A percentile compares a stretch with the other conserved stretches of the same genome.
Evolutionary conservation across 2,888 invertebrate genomes (phyloP).

Genomic region (Schizotus pectinicornis): DNA sequence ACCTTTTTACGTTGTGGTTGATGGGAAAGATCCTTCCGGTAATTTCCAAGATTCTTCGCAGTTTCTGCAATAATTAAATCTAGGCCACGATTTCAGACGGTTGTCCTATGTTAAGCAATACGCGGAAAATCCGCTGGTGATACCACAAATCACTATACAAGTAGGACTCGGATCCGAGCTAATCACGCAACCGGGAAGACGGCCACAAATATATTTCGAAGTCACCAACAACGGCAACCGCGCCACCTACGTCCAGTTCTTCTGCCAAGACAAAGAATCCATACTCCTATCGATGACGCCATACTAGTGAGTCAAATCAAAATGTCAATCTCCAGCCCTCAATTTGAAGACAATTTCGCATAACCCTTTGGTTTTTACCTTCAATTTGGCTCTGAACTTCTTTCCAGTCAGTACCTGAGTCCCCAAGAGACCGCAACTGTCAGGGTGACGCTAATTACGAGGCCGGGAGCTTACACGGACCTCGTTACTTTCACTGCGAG

Average conservation of each 20-base stretch:
- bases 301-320: constrained; percentile 59
- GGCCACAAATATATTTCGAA: constrained; percentile 68
- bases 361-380: too few relatives aligned
- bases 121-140: constrained; percentile 32
- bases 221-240: constrained; percentile 73
- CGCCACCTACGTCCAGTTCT: constrained; percentile 64
- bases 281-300: constrained; percentile 66
- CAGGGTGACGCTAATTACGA: constrained; percentile 55
- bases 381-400: too few relatives aligned
- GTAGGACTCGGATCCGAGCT: constrained; percentile 60
- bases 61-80: constrained; percentile 24
- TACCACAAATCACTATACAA: constrained; percentile 54
- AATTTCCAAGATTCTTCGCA: constrained; percentile 1
- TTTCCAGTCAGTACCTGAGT: constrained; percentile 41
- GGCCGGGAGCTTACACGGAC: constrained; percentile 61
- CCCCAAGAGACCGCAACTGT: constrained; percentile 64
- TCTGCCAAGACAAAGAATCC: constrained; percentile 65
- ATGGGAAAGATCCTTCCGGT: constrained; percentile 49
- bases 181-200: constrained; percentile 52
- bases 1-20: constrained; percentile 44
- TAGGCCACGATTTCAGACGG: constrained; percentile 46
- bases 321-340: too few relatives aligned
- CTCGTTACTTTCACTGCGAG: constrained; percentile 68
- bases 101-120: constrained; percentile 41
- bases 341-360: not conserved